A percentile compares a stretch with the other conserved stretches of the same genome.
Conservation (phyloP, 2,888 invertebrate species). For the Caenorhabditis doughertyi region DNA sequence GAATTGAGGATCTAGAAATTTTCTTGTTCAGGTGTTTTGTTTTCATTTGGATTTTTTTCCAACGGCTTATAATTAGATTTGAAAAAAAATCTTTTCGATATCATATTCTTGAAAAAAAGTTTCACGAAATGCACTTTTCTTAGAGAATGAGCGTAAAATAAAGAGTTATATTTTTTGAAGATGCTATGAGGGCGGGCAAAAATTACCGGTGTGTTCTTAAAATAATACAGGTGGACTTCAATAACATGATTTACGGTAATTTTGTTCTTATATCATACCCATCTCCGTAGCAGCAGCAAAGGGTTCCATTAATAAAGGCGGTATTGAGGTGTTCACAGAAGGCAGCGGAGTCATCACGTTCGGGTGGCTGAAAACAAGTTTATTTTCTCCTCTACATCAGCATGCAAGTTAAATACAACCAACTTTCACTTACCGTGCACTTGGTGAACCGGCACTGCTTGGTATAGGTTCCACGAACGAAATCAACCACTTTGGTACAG, state of each 20-base stretch:
- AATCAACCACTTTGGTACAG: slow-evolving; percentile 63
- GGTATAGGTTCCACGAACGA: slow-evolving; percentile 57
- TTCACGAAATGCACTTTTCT: no score
- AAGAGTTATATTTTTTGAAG: no score
- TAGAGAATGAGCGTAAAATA: no score
- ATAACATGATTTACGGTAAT: not conserved
- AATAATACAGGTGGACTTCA: no score
- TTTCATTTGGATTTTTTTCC: no score
- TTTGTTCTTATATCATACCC: slow-evolving; percentile 18
- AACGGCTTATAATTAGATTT: no score
- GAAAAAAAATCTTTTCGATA: no score
- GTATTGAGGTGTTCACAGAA: slow-evolving; percentile 60
- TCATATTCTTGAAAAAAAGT: no score
- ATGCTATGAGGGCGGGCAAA: no score
- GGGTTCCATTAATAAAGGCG: slow-evolving; percentile 21
- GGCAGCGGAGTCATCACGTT: slow-evolving; percentile 44
- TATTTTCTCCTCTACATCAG: not conserved
- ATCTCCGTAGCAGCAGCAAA: slow-evolving; percentile 69
- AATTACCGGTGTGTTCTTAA: no score
- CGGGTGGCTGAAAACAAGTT: slow-evolving; percentile 49
- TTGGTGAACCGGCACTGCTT: slow-evolving; percentile 64
- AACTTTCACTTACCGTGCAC: slow-evolving; percentile 55
- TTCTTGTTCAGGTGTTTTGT: no score
- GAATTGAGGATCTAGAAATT: no score
- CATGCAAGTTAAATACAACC: not conserved